Evolutionary conservation across 2,797 vertebrate genomes (phyloP).

Genomic region (Helicolenus hilgendorfi): DNA sequence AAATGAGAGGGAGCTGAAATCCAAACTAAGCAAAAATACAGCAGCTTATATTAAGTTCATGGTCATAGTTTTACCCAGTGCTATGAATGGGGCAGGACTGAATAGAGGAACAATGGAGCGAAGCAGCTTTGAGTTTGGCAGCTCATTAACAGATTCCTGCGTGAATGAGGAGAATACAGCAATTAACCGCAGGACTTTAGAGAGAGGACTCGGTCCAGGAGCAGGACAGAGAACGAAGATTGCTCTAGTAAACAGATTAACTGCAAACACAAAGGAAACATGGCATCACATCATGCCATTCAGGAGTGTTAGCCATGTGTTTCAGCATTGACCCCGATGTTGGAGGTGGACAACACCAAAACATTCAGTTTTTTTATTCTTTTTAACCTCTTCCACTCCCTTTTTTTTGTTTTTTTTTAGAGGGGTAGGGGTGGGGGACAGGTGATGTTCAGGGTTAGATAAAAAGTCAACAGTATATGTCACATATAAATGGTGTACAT

Average conservation of each 20-base stretch:
- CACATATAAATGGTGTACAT: not conserved
- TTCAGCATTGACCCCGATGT: not conserved
- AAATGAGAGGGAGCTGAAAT: not conserved
- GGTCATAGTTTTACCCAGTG: not conserved
- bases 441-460: not conserved
- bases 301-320: not conserved
- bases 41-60: not conserved
- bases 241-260: slow-evolving; percentile 37
- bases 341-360: not conserved
- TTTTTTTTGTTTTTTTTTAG: not conserved
- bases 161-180: slow-evolving; percentile 63
- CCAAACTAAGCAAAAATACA: not conserved
- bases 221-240: slow-evolving; percentile 17
- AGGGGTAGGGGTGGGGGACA: not conserved
- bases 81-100: slow-evolving; percentile 18
- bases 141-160: slow-evolving; percentile 85
- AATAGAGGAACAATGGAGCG: slow-evolving; percentile 29
- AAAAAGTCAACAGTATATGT: not conserved
- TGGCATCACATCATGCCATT: not conserved
- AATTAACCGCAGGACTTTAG: slow-evolving; percentile 60
- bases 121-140: slow-evolving; percentile 52
- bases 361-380: not conserved
- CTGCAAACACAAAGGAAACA: slow-evolving; percentile 4
- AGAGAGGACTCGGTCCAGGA: slow-evolving; percentile 11
- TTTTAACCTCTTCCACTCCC: not conserved